Evolutionary conservation across 2,797 vertebrate species (phyloP), one percentile per base, ranked within the genome.

Genomic region (Mormyrus hasselquistii): DNA sequence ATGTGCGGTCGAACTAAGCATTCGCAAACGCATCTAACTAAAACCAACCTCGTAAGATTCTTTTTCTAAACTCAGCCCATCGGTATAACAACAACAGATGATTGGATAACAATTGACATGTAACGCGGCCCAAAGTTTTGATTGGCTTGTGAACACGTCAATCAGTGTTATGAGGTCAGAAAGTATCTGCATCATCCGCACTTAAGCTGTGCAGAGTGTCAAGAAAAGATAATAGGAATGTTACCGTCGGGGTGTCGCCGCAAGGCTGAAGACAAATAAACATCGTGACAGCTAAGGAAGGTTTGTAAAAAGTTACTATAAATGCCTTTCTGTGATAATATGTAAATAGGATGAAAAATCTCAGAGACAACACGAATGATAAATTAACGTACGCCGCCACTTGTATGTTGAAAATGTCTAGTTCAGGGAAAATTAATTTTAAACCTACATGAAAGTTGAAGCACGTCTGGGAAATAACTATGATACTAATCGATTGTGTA

Each of bases 111-210:
- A 89, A 92, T 93, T 91, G 19, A 38, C 90, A 93, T 89, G 14
- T 2, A 1, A 19, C 19, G 87, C 87, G 1, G 22, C 62, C 83
- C 90, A 44, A 5, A 19, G 2, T 83, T 86, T 2, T 86, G n/a
- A 95, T 73, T 95, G 94, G 95, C 16, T 10, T 12, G 88, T 0
- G 19, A 8, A 82, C 9, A 86, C 65, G 93, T 92, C 93, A 9
- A 14, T 94, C 92, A 92, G 0, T 76, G 38, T 83, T 86, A 59
- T 22, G 83, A 50, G 65, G 90, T 65, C 89, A 92, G 86, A 87
- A 90, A 73, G 87, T 89, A 89, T 91, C 90, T 19, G 82, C 69
- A 59, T 25, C 91, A 93, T 91, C 92, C 92, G 65, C 86, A 89
- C 69, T 85, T 49, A 57, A n/a, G 2, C 29, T 86, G 79, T 88